Conservation (phyloP, 1,140 invertebrate genomes). For the Lasaia peninsularis region DNA sequence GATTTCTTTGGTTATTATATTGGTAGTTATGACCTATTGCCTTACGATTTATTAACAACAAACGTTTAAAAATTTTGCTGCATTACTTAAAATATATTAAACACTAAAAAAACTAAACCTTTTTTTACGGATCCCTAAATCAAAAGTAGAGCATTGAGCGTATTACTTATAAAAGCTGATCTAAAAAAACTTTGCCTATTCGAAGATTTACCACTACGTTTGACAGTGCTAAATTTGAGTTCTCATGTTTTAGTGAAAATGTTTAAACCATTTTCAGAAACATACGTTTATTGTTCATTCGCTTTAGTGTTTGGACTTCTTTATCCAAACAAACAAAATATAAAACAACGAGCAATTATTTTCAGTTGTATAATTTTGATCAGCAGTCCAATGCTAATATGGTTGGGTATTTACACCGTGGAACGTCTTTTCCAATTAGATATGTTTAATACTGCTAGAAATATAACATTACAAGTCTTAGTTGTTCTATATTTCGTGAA, state of each 20-base stretch:
- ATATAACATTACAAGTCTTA: conserved; percentile 43
- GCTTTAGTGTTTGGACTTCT: conserved; percentile 41
- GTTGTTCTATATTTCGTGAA: conserved; percentile 49
- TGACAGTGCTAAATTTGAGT: too few species aligned
- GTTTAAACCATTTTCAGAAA: conserved; percentile 54
- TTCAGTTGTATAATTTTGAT: conserved; percentile 30
- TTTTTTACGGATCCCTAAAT: too few species aligned
- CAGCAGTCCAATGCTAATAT: conserved; percentile 37
- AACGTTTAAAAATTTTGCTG: too few species aligned
- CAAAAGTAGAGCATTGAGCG: too few species aligned
- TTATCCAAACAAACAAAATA: conserved; percentile 45
- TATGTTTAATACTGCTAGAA: conserved; percentile 44
- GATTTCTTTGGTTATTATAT: too few species aligned
- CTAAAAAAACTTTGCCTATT: too few species aligned
- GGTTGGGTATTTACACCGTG: conserved; percentile 43
- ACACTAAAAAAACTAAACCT: too few species aligned
- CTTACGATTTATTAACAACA: too few species aligned
- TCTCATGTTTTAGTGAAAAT: conserved; percentile 18
- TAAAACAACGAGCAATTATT: conserved; percentile 25
- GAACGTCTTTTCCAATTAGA: conserved; percentile 40
- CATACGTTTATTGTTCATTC: conserved; percentile 49
- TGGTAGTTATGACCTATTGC: too few species aligned
- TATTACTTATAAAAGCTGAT: too few species aligned
- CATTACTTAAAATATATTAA: too few species aligned
- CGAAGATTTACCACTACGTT: too few species aligned